A percentile compares a stretch with the other conserved stretches of the same genome.
phyloP scores from a whole-genome alignment of 2,888 invertebrate genomes.

The Hydropsyche betteni region DNA sequence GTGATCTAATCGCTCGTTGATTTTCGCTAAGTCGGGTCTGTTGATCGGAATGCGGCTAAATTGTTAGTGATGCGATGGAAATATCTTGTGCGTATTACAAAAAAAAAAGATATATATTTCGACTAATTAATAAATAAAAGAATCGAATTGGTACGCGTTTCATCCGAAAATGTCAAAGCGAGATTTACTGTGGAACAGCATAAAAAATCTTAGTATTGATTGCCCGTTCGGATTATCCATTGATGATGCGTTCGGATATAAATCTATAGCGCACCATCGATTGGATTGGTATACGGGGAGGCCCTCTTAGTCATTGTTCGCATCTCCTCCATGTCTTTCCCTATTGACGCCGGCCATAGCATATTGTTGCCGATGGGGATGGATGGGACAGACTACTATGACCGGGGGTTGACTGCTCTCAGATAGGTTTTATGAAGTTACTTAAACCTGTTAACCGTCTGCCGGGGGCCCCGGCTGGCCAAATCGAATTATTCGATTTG shows the following conservation, averaged over 20 bases:
- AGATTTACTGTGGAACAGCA: too few species aligned
- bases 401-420: constrained; percentile 22
- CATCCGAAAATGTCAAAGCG: too few species aligned
- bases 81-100: too few species aligned
- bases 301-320: constrained; percentile 17
- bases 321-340: constrained; percentile 32
- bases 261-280: background rate
- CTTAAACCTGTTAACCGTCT: constrained; percentile 42
- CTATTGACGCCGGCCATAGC: constrained; percentile 27
- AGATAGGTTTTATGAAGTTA: constrained; percentile 44
- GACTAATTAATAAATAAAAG: too few species aligned
- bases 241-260: background rate
- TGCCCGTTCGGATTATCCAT: constrained; percentile 11
- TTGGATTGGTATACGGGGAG: constrained; percentile 3
- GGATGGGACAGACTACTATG: background rate
- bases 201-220: background rate
- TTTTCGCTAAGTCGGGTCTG: too few species aligned
- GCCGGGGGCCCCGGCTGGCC: constrained; percentile 33
- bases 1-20: too few species aligned
- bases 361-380: constrained; percentile 29
- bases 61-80: too few species aligned
- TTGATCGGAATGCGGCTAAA: too few species aligned
- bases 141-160: too few species aligned
- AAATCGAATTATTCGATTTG: constrained; percentile 52
- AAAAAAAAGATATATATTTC: too few species aligned